Base-by-base conservation (phyloP, 2,113 vertebrate genomes). In the Spizaetus ornatus region DNA sequence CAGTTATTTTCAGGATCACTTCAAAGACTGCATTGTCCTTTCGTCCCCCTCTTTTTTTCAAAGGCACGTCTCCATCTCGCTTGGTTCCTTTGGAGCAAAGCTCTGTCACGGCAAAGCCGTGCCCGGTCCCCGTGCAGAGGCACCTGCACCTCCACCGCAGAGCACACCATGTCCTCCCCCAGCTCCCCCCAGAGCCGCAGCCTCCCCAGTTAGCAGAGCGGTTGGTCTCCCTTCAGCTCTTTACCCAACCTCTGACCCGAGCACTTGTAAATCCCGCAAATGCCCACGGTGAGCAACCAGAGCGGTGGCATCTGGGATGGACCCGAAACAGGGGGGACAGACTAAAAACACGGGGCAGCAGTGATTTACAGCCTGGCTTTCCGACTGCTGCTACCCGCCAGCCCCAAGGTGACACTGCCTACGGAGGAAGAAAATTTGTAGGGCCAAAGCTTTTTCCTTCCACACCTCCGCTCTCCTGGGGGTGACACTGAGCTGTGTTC, bases 281-380 rank as follows among this genome's bases (percentile, higher is more conserved):
- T 3, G 16, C 67, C 43, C 23, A 1, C 1, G 7, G 23, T 36
- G 84, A 94, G 15, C 23, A 32, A 2, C 52, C 40, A 52, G 58
- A 65, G 3, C 4, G 1, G 3, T 13, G 3, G n/a, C 76, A 15
- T 3, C 72, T 65, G 58, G 31, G 55, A 26, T 1, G 7, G 55
- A 36, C 50, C 71, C 19, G 6, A 36, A 59, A 8, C 1, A 2
- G 5, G 23, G 38, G 29, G 29, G 15, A 4, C 31, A 52, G 43
- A 43, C 62, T 40, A 8, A 47, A 32, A 9, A 0, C 71, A 5
- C 3, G 0, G 0, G 7, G 25, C 47, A 71, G 26, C 19, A 1
- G n/a, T 25, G 67, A 86, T 82, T 93, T 66, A 56, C 59, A 77
- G 82, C 72, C 72, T 0, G 7, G 52, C 52, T 67, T 10, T 58